Evolutionary conservation across 2,888 invertebrate genomes (phyloP), one percentile per base, ranked within the genome.

Genomic region (Coleophora deauratella): DNA sequence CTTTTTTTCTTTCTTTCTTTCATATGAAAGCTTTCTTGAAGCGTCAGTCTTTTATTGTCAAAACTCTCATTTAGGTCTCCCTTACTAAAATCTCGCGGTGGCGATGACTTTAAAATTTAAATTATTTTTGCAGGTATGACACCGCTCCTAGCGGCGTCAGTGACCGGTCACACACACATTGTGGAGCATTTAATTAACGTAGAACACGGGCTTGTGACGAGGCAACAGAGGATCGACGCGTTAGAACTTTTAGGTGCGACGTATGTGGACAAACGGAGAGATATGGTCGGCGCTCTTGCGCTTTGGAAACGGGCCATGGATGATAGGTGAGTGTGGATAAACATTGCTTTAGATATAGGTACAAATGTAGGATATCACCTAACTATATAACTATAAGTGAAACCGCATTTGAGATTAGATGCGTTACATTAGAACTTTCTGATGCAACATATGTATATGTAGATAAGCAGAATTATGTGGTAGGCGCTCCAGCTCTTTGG

Each of bases 401-500:
- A n/a, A n/a, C n/a, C n/a, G n/a, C n/a, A n/a, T n/a, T n/a, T n/a
- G n/a, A n/a, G n/a, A n/a, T n/a, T n/a, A n/a, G n/a, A n/a, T n/a
- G n/a, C 49, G 95, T 96, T 69, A 97, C 97, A 10, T 73, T 98
- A 46, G 97, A 98, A 73, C 85, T 98, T 35, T 84, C 98, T 33
- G 98, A 98, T 3, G 96, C 98, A 2, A 98, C 98, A 0, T 97
- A 92, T 75, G n/a, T n/a, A n/a, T n/a, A n/a, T n/a, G 97, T 98
- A n/a, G 98, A 98, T 76, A 97, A 97, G 72, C 92, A 96, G 69
- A 88, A 97, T 55, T 97, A 98, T 72, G 96, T 97, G 93, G 91
- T 95, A 44, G 93, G 93, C 32, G 97, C 97, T 1, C 84, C 97
- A 39, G 91, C 91, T 45, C 88, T 94, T 46, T 98, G 98, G 98